Base-by-base conservation (phyloP, 2,888 invertebrate genomes). In the Drosophila nr. perissopoda region DNA sequence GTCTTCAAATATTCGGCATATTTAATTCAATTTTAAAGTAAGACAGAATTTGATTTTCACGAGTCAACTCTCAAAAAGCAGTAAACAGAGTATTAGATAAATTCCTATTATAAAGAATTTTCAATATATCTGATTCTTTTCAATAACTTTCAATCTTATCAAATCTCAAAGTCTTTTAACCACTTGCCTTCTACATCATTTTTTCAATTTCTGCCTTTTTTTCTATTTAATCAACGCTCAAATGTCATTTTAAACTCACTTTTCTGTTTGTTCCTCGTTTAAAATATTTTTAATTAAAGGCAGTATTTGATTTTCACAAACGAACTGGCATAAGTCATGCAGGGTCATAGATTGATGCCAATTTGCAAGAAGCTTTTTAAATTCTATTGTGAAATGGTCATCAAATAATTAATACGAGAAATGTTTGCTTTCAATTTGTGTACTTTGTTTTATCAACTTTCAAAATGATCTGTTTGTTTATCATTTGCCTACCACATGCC, bases 371-470 rank as follows among this genome's bases (percentile, higher is more conserved):
- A 46, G 25, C 13, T 4, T 25, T 25, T 25, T 16, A 4, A 46
- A 46, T 25, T 1, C 21, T 16, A 25, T 16, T 46, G 16, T 25
- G 34, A 54, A 54, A 54, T 54, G 18, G 7, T 25, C 34, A 21
- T 11, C 1, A 36, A 7, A 7, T 4, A 46, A 16, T 25, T 46
- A 16, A 38, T 27, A n/a, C n/a, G 8, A 4, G 8, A 16, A 46
- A 8, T 56, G 40, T 51, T 65, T 33, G 38, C 31, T 31, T 49
- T 64, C 65, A 13, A 52, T 51, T 66, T 66, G 42, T 16, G 29
- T 66, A 33, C 10, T 33, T 38, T 56, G n/a, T 56, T 54, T 27
- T 27, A 25, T 27, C 18, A 54, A 25, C 33, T 65, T 56, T 27
- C 6, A n/a, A 27, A 54, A 54, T 25, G 27, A 8, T 36, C 13